These are phyloP conservation scores for Ips typographus DNA, from an alignment of 1,140 invertebrate species.

Conservation along the genomic window DNA sequence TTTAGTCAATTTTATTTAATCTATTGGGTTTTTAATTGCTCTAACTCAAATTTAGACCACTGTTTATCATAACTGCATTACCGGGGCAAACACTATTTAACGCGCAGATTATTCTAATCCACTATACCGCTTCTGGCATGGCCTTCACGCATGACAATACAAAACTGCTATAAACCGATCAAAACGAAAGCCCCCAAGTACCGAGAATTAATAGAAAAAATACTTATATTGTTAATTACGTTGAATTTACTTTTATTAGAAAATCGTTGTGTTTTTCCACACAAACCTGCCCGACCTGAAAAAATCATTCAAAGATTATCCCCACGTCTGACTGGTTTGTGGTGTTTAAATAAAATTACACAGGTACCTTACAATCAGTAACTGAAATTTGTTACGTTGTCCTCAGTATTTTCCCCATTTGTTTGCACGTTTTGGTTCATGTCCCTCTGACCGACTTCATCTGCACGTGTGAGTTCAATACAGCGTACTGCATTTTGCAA, in stretches of 20 bases:
- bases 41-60: conserved; percentile 6
- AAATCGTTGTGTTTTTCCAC: conserved; percentile 26
- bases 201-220: conserved; percentile 5
- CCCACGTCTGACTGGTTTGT: too few species aligned
- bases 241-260: conserved; percentile 27
- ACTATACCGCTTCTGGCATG: neutral
- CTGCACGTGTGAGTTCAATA: conserved; percentile 9
- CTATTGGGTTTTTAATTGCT: conserved; percentile 9
- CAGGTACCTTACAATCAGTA: conserved; percentile 20
- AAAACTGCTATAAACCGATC: neutral
- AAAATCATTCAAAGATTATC: too few species aligned
- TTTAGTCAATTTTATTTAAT: conserved; percentile 44
- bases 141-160: conserved; percentile 11
- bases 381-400: conserved; percentile 21
- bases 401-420: conserved; percentile 7
- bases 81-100: neutral
- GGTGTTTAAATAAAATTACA: conserved; percentile 26
- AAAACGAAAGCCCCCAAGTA: neutral
- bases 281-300: neutral
- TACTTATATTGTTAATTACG: conserved; percentile 15
- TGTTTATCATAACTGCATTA: conserved; percentile 1
- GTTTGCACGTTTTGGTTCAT: neutral
- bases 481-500: conserved; percentile 6
- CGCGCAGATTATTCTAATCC: neutral
- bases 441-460: conserved; percentile 9